Evolutionary conservation across 2,113 vertebrate species (phyloP).

Genomic region (Chloroceryle aenea): DNA sequence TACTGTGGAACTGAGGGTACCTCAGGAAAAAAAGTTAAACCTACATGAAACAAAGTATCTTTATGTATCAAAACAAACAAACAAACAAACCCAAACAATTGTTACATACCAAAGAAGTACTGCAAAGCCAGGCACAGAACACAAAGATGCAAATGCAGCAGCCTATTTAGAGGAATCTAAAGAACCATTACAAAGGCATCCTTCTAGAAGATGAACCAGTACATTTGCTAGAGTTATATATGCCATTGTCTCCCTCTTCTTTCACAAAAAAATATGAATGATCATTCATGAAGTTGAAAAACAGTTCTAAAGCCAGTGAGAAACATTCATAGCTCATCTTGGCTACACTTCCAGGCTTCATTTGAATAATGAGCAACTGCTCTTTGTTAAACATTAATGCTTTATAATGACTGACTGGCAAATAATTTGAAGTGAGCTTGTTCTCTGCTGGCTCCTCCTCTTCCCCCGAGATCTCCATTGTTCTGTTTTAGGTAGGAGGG

Average conservation of each 20-base stretch:
- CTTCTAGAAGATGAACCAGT: background rate
- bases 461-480: constrained; percentile 6
- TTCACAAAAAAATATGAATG: constrained; percentile 56
- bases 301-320: background rate
- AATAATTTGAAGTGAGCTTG: constrained; percentile 29
- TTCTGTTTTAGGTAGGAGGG: background rate
- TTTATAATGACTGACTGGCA: constrained; percentile 38
- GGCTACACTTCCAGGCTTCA: constrained; percentile 31
- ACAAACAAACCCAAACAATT: background rate
- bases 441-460: constrained; percentile 30
- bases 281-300: constrained; percentile 43
- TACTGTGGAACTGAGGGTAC: background rate
- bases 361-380: constrained; percentile 55
- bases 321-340: constrained; percentile 52
- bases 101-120: background rate
- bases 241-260: background rate
- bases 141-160: background rate
- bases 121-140: background rate
- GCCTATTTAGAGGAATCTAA: background rate
- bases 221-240: background rate
- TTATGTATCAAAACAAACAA: background rate
- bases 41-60: background rate
- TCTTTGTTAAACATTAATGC: constrained; percentile 57
- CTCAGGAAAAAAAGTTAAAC: background rate
- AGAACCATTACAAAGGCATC: background rate